Percentiles rank a stretch among this genome's conserved stretches.
Evolutionary conservation across 64 coral and sea anemone species (phyloP).

Genomic region (Cladopsammia gracilis): DNA sequence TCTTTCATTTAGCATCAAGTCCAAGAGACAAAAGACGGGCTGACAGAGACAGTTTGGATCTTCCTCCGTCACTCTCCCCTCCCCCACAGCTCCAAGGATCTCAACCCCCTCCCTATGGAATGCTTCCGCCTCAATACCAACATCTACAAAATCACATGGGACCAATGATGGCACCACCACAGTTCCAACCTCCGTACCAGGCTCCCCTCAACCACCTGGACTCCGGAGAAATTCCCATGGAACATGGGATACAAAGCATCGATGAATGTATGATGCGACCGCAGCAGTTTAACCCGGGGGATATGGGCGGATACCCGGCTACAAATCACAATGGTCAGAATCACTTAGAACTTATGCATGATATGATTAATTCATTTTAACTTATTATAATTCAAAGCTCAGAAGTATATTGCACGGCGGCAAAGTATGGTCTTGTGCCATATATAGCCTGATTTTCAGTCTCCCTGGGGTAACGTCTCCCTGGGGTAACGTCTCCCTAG

Average conservation of each 20-base stretch:
- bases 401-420: background rate
- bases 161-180: constrained; percentile 76
- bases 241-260: constrained; percentile 72
- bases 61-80: constrained; percentile 77
- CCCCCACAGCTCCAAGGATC: constrained; percentile 78
- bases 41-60: constrained; percentile 75
- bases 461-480: no score
- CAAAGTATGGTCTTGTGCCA: background rate
- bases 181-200: constrained; percentile 79
- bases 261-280: constrained; percentile 94
- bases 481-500: no score
- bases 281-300: constrained; percentile 83
- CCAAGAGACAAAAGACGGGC: constrained; percentile 87
- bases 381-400: background rate
- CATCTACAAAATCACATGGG: constrained; percentile 93
- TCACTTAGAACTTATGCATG: constrained; percentile 99
- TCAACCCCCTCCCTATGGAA: constrained; percentile 86
- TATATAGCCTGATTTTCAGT: no score
- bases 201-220: constrained; percentile 85
- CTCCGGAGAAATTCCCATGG: constrained; percentile 49
- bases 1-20: constrained; percentile 76
- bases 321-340: constrained; percentile 98
- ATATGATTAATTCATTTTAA: constrained; percentile 99
- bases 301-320: constrained; percentile 82
- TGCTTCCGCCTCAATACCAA: constrained; percentile 85